A percentile compares a stretch with the other conserved stretches of the same genome.
phyloP scores from a whole-genome alignment of 2,113 vertebrate species.

The Vimba vimba region DNA sequence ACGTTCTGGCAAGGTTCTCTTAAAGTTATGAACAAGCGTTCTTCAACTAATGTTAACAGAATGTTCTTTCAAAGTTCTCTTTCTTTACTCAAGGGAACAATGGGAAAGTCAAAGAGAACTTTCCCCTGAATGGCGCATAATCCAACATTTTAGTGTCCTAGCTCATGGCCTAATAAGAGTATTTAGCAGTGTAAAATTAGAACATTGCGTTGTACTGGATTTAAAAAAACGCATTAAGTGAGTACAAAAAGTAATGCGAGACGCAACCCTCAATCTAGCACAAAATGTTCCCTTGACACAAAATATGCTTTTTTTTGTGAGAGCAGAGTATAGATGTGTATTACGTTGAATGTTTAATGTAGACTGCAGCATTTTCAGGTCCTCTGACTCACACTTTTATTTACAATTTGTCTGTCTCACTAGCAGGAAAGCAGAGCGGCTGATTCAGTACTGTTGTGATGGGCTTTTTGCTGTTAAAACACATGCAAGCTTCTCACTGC shows the following conservation, averaged over 20 bases:
- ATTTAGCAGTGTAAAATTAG: conserved; percentile 9
- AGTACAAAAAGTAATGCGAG: neutral
- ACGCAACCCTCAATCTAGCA: neutral
- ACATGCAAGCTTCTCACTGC: conserved; percentile 3
- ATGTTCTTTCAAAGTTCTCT: too few species aligned
- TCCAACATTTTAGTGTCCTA: conserved; percentile 22
- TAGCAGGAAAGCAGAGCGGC: neutral
- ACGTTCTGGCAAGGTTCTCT: too few species aligned
- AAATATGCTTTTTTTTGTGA: neutral
- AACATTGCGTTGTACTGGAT: conserved; percentile 3
- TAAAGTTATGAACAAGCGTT: too few species aligned
- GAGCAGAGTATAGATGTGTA: neutral
- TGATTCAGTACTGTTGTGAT: conserved; percentile 23
- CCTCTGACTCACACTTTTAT: conserved; percentile 28
- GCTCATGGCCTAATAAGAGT: conserved; percentile 24
- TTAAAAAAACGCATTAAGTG: conserved; percentile 7
- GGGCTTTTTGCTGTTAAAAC: conserved; percentile 4
- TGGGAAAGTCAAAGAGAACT: conserved; percentile 26
- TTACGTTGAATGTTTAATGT: neutral
- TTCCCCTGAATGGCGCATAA: conserved; percentile 9
- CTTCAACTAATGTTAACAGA: too few species aligned
- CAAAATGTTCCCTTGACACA: neutral
- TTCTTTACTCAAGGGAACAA: neutral
- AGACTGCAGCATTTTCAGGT: conserved; percentile 11
- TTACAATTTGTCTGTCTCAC: conserved; percentile 21